Evolutionary conservation across 2,888 invertebrate species (phyloP).

Genomic region (Macropis europaea): DNA sequence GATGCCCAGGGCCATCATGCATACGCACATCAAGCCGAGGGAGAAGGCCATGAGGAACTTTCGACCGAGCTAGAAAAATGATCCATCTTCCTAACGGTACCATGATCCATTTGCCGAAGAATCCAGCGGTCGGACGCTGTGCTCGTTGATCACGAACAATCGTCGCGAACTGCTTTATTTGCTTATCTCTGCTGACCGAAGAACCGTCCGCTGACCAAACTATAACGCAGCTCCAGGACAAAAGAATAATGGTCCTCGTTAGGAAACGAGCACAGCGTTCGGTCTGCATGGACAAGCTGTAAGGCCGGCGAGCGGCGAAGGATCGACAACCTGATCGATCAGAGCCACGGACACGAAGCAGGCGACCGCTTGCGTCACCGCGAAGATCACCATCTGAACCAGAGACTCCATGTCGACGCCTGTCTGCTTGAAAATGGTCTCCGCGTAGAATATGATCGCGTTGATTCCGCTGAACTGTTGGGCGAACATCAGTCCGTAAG

Average conservation of each 20-base stretch:
- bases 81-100: background rate
- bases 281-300: background rate
- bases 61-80: conserved; percentile 83
- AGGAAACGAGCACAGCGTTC: conserved; percentile 13
- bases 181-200: no score
- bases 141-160: no score
- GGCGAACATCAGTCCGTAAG: conserved; percentile 90
- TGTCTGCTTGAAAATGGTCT: conserved; percentile 86
- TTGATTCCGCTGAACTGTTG: conserved; percentile 93
- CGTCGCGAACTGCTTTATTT: no score
- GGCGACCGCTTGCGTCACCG: conserved; percentile 88
- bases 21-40: conserved; percentile 85
- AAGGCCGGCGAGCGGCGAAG: background rate
- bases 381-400: conserved; percentile 73
- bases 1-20: conserved; percentile 84
- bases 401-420: conserved; percentile 81
- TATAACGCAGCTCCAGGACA: no score
- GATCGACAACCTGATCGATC: conserved; percentile 84
- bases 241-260: no score
- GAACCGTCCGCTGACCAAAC: no score
- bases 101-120: no score
- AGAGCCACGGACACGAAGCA: conserved; percentile 87
- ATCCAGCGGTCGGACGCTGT: background rate
- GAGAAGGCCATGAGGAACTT: conserved; percentile 88
- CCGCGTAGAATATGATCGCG: conserved; percentile 89